Evolutionary conservation across 2,888 invertebrate species (phyloP).

Genomic region (Pterostichus niger): DNA sequence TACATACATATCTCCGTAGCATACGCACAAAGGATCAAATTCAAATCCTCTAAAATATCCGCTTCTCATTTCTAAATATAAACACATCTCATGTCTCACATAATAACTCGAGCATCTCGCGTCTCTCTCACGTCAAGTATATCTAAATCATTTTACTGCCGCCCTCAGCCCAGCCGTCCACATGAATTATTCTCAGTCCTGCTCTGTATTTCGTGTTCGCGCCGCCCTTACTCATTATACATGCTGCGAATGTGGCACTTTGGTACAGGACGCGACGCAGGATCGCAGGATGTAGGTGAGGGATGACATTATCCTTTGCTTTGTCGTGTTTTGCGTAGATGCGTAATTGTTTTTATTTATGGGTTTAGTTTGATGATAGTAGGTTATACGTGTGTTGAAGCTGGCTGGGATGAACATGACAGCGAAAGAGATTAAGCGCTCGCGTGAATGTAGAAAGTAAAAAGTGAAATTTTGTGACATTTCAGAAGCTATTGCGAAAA

Average conservation of each 20-base stretch:
- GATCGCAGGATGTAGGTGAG: conserved; percentile 22
- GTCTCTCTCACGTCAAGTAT: not conserved
- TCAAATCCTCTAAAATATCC: not conserved
- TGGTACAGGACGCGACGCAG: not conserved
- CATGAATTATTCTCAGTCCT: conserved; percentile 7
- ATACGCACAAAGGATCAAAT: no score
- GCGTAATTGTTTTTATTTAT: conserved; percentile 46
- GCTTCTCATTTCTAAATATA: conserved; percentile 15
- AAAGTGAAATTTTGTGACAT: conserved; percentile 41
- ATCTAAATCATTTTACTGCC: not conserved
- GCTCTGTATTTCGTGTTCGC: not conserved
- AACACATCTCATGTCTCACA: not conserved
- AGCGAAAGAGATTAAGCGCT: not conserved
- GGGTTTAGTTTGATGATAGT: conserved; percentile 21
- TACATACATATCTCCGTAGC: no score
- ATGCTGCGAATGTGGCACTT: conserved; percentile 21
- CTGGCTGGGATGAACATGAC: no score
- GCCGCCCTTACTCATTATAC: conserved; percentile 18
- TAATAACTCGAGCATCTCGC: not conserved
- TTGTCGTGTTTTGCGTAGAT: not conserved
- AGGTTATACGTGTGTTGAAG: no score
- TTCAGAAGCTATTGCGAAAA: no score
- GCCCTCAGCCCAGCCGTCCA: not conserved
- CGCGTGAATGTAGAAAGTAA: not conserved
- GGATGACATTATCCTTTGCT: conserved; percentile 17